Evolutionary conservation across 1,140 invertebrate genomes (phyloP), one percentile per base, ranked within the genome.

Genomic region (Paraescarpia echinospica): DNA sequence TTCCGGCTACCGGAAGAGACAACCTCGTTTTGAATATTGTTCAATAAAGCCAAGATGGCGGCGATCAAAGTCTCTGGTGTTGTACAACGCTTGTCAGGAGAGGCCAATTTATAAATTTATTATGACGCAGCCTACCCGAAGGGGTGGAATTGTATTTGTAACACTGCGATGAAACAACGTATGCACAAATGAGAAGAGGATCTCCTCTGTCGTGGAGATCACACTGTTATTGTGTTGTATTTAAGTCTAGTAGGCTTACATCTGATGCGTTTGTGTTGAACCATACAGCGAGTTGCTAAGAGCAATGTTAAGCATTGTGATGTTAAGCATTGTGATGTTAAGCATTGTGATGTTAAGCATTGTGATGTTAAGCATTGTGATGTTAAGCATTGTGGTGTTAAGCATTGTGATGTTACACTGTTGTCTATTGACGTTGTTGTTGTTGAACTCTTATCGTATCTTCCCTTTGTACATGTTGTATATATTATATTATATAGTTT

Each of bases 401-500:
- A 77, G 27, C 59, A 27, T 77, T 77, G 59, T 77, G 59, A 77
- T 77, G 59, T 77, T 77, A 77, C 59, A 77, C 59, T 77, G 22
- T 77, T 77, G 59, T 77, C 59, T 77, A 77, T 77, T 77, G 59
- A 77, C 59, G 27, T 77, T 77, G n/a, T n/a, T n/a, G n/a, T 41
- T 41, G 59, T 77, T 77, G 59, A 77, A 77, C 59, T 77, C 59
- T 77, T 77, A 31, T 77, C 59, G 59, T 14, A 77, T 77, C 59
- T 77, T 77, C 59, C 59, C 59, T 77, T 22, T 77, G 59, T 77
- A 77, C 27, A 77, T 77, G 59, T 77, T 77, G 59, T 77, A 77
- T 77, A 77, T 77, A 77, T 77, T 77, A 77, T 77, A 77, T 77
- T 77, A 77, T 77, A 77, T 77, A 77, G 59, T 77, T 77, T 77